Evolutionary conservation across 2,797 vertebrate species (phyloP).

Genomic region (Paguma larvata): DNA sequence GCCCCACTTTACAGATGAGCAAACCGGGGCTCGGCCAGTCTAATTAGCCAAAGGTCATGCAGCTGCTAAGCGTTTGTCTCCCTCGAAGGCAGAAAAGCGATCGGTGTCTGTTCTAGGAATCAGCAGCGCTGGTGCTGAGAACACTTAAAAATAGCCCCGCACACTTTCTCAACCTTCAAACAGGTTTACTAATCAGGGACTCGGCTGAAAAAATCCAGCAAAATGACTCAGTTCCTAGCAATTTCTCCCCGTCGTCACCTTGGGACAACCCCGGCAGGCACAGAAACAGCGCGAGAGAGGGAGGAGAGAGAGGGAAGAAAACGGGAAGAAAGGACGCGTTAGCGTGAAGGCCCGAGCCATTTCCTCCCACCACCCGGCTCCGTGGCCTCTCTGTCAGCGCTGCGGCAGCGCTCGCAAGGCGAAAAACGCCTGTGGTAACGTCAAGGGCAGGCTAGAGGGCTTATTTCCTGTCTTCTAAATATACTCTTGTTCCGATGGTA

Average conservation of each 20-base stretch:
- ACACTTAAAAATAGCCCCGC: background rate
- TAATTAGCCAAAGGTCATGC: background rate
- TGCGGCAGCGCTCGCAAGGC: conserved; percentile 73
- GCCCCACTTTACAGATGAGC: conserved; percentile 43
- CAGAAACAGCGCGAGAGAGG: conserved; percentile 79
- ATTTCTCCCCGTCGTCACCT: conserved; percentile 68
- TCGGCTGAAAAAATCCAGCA: conserved; percentile 67
- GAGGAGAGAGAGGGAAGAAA: too few species aligned
- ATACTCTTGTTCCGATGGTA: conserved; percentile 75
- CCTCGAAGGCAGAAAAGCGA: background rate
- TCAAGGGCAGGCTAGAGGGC: conserved; percentile 78
- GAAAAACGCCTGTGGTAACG: conserved; percentile 70
- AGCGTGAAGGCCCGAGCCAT: conserved; percentile 74
- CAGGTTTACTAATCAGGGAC: conserved; percentile 34
- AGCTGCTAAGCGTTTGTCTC: background rate
- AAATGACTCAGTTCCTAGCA: conserved; percentile 73
- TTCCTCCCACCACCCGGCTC: conserved; percentile 78
- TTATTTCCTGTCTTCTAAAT: conserved; percentile 84
- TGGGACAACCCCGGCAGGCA: conserved; percentile 79
- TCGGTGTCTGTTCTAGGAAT: conserved; percentile 65
- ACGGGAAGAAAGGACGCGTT: conserved; percentile 71
- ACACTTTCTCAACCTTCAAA: conserved; percentile 56
- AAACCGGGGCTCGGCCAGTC: background rate
- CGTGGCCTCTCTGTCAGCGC: conserved; percentile 80
- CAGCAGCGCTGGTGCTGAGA: background rate